phyloP scores from a whole-genome alignment of 1,140 invertebrate genomes.

The Gryllus bimaculatus region DNA sequence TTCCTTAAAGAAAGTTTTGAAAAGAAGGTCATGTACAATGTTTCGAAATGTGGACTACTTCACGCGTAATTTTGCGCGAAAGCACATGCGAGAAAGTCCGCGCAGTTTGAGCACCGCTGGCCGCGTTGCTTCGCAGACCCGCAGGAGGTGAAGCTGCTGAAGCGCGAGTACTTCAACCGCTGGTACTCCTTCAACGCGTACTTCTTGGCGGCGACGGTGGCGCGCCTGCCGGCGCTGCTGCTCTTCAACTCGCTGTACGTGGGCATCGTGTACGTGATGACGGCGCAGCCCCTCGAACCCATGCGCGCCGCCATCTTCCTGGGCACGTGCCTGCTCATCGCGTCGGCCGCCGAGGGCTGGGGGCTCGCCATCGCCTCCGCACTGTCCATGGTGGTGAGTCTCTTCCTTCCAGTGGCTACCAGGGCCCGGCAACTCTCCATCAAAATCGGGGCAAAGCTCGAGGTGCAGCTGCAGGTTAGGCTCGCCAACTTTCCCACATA shows the following conservation, averaged over 20 bases:
- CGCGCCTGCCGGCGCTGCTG: constrained; percentile 51
- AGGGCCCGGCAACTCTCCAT: too few species aligned
- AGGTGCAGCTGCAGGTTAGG: too few species aligned
- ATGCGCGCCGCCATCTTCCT: constrained; percentile 16
- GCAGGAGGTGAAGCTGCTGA: constrained; percentile 53
- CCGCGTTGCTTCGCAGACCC: constrained; percentile 55
- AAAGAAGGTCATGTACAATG: too few species aligned
- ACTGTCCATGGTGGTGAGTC: constrained; percentile 20
- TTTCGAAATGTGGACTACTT: too few species aligned
- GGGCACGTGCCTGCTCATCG: constrained; percentile 17
- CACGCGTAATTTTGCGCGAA: too few species aligned
- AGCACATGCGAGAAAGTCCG: too few species aligned
- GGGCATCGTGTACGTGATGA: constrained; percentile 16
- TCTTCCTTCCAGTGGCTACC: too few species aligned
- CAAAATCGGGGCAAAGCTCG: too few species aligned
- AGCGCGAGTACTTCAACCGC: constrained; percentile 63
- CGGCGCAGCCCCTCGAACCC: constrained; percentile 19
- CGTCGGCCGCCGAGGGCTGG: constrained; percentile 17
- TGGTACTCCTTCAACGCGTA: constrained; percentile 71
- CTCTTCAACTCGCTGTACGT: constrained; percentile 17
- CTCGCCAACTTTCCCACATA: too few species aligned
- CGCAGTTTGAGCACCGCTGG: too few species aligned
- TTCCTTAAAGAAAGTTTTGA: too few species aligned
- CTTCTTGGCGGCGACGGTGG: constrained; percentile 63
- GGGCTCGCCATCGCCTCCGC: constrained; percentile 17